phyloP scores from a whole-genome alignment of 2,113 vertebrate genomes.

The Octodon degus region DNA sequence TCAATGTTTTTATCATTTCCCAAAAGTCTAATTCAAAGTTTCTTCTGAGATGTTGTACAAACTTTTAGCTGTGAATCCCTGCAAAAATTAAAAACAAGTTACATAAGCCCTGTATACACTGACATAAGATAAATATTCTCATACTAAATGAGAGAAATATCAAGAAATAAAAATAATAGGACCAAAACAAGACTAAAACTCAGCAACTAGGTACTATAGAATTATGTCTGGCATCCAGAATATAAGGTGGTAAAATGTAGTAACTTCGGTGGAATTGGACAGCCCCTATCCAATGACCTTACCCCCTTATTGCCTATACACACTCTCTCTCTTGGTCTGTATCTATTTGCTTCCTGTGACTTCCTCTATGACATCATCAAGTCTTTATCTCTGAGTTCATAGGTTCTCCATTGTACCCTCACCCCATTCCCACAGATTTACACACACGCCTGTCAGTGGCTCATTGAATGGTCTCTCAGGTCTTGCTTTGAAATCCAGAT shows the following conservation, averaged over 20 bases:
- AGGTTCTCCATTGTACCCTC: background rate
- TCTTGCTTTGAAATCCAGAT: background rate
- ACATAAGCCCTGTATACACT: background rate
- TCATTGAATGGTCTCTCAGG: background rate
- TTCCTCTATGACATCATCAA: background rate
- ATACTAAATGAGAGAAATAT: background rate
- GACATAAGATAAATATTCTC: background rate
- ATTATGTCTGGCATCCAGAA: background rate
- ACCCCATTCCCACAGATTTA: background rate
- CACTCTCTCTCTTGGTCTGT: background rate
- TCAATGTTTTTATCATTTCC: background rate
- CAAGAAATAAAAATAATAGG: background rate
- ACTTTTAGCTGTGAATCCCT: background rate
- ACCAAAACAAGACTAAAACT: background rate
- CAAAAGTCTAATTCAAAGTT: background rate
- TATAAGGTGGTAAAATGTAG: background rate
- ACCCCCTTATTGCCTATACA: background rate
- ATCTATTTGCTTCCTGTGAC: background rate
- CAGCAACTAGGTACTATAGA: background rate
- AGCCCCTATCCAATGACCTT: background rate
- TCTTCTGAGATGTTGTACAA: too few species aligned
- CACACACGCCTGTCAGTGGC: background rate
- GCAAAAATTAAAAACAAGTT: background rate
- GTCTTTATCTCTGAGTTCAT: background rate
- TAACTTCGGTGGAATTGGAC: background rate